phyloP scores from a whole-genome alignment of 2,113 vertebrate genomes.

The Rafetus swinhoei region DNA sequence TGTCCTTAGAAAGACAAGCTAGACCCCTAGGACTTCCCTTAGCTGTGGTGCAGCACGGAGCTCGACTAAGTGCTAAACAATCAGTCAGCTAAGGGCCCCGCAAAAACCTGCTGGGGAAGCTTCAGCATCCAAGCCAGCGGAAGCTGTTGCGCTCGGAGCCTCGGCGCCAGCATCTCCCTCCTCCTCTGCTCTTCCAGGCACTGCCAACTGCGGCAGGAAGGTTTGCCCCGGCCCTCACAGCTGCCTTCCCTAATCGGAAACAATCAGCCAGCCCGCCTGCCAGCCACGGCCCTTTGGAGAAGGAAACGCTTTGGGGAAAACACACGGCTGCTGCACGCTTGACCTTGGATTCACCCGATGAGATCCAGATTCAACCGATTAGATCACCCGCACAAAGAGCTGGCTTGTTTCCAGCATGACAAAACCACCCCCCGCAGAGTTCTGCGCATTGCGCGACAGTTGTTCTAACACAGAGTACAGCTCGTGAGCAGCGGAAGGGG shows the following conservation, averaged over 20 bases:
- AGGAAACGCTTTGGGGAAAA: background rate
- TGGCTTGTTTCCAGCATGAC: background rate
- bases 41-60: background rate
- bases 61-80: background rate
- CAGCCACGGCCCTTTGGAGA: background rate
- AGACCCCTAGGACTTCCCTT: background rate
- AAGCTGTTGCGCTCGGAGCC: background rate
- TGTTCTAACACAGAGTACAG: background rate
- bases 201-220: fast-evolving
- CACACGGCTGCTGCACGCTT: fast-evolving
- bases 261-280: background rate
- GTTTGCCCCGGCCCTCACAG: background rate
- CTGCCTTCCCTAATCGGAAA: background rate
- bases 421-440: background rate
- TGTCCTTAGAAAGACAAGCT: background rate
- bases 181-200: fast-evolving
- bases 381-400: fast-evolving
- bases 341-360: background rate
- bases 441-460: background rate
- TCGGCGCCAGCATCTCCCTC: background rate
- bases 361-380: fast-evolving
- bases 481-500: background rate
- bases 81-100: too few relatives aligned
- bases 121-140: background rate
- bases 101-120: background rate